A percentile compares a stretch with the other conserved stretches of the same genome.
Conservation (phyloP, 2,113 vertebrate species). For the Xerus inauris region DNA sequence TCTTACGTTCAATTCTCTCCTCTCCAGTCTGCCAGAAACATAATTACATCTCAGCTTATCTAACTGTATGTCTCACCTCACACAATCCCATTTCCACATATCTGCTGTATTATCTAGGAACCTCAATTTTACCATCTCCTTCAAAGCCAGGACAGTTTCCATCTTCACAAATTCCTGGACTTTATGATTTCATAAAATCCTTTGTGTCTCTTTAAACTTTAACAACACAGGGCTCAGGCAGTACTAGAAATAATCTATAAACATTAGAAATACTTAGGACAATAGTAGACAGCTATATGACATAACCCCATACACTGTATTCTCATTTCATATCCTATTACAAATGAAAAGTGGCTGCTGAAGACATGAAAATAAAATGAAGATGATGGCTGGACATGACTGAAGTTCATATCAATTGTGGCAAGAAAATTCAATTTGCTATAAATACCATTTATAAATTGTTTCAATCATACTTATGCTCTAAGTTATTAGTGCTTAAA, state of each 20-base stretch:
- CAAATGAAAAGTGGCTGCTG: conserved; percentile 56
- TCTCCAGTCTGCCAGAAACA: background rate
- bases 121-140: background rate
- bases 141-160: background rate
- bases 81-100: background rate
- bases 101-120: background rate
- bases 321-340: conserved; percentile 57
- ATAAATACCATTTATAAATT: conserved; percentile 73
- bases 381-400: conserved; percentile 20
- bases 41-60: background rate
- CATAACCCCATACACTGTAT: background rate
- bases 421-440: conserved; percentile 74
- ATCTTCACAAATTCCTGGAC: background rate
- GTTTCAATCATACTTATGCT: conserved; percentile 72
- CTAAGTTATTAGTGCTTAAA: conserved; percentile 71
- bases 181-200: conserved; percentile 14
- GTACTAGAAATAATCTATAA: background rate
- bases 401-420: conserved; percentile 65
- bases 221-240: conserved; percentile 11
- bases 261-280: conserved; percentile 1
- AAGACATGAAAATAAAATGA: conserved; percentile 65
- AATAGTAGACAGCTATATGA: background rate
- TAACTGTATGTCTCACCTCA: background rate
- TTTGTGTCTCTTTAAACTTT: conserved; percentile 1
- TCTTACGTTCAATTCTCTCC: background rate